Base-by-base conservation (phyloP, 2,888 invertebrate species). In the Colostygia pectinataria region DNA sequence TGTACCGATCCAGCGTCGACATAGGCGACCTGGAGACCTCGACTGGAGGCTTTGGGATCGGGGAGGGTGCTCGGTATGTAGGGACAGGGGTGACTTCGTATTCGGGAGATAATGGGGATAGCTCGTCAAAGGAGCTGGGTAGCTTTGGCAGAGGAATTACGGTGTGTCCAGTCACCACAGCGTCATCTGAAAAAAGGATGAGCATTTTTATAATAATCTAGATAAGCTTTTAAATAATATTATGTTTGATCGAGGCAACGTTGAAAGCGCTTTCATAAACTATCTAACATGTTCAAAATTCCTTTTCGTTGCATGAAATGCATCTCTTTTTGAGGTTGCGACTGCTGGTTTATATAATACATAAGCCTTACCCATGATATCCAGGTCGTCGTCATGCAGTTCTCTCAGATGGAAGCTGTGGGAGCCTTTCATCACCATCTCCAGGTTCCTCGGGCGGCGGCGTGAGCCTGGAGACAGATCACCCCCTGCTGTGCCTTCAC, bases 401-500 rank as follows among this genome's bases (percentile, higher is more conserved):
- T 96, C 95, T 18, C 93, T 84, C 1, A 96, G 93, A 60, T 96
- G 95, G 79, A 96, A 96, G 59, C 92, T 94, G 67, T 95, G 94
- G 0, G 94, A 90, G 33, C 93, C 94, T 28, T 91, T 92, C 81
- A 95, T 93, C 24, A 95, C 92, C 92, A 95, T 93, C 77, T 95
- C 93, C 29, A 95, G 80, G 72, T 94, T 94, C 38, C 95, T 90
- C 0, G 94, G 93, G 53, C 94, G 92, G 4, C 91, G 80, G 10
- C 85, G 82, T 34, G 82, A 67, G 51, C 71, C 74, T 4, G 90
- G 90, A 0, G 90, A 89, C n/a, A 75, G 65, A 2, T 84, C 88
- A 2, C 75, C 72, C 0, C 58, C 68, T 2, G 65, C 59, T 5
- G 59, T 59, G 1, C 77, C 80, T 38, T 81, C 78, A 12, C 84